Conservation (phyloP, 2,797 vertebrate species). For the Myripristis jacobus region DNA sequence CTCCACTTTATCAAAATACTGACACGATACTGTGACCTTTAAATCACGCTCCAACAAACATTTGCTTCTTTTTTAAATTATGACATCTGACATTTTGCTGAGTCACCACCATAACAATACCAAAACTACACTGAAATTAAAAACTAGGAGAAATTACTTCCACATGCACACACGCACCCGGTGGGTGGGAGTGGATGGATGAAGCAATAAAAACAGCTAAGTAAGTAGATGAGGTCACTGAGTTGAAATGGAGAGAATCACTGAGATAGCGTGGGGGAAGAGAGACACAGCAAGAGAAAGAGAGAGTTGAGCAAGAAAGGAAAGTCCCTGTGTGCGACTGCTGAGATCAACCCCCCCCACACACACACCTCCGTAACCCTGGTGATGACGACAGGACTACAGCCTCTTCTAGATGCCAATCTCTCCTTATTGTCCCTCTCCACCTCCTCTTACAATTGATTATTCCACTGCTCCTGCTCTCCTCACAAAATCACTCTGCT, state of each 20-base stretch:
- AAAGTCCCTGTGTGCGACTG: constrained; percentile 68
- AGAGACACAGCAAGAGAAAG: constrained; percentile 1
- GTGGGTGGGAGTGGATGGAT: not conserved
- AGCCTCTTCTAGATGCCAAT: constrained; percentile 5
- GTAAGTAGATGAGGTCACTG: constrained; percentile 32
- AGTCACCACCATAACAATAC: not conserved
- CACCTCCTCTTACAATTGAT: not conserved
- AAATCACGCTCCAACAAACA: too few species aligned
- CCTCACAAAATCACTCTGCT: not conserved
- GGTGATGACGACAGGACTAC: constrained; percentile 45
- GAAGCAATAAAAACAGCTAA: not conserved
- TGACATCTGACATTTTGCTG: too few species aligned
- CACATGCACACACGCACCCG: constrained; percentile 52
- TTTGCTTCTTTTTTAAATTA: too few species aligned
- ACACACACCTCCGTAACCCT: constrained; percentile 50
- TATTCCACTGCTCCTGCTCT: not conserved
- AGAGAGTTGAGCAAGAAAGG: constrained; percentile 44
- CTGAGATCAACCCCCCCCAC: constrained; percentile 47
- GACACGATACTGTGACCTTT: too few species aligned
- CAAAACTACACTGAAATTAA: not conserved
- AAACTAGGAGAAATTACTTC: not conserved
- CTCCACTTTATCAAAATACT: too few species aligned
- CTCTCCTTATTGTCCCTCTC: constrained; percentile 1
- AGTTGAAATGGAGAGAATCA: constrained; percentile 27
- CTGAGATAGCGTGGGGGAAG: constrained; percentile 1